A percentile compares a stretch with the other conserved stretches of the same genome.
These are phyloP conservation scores for Nannoperca obscura DNA, from an alignment of 2,797 vertebrate genomes.

Conservation along the genomic window DNA sequence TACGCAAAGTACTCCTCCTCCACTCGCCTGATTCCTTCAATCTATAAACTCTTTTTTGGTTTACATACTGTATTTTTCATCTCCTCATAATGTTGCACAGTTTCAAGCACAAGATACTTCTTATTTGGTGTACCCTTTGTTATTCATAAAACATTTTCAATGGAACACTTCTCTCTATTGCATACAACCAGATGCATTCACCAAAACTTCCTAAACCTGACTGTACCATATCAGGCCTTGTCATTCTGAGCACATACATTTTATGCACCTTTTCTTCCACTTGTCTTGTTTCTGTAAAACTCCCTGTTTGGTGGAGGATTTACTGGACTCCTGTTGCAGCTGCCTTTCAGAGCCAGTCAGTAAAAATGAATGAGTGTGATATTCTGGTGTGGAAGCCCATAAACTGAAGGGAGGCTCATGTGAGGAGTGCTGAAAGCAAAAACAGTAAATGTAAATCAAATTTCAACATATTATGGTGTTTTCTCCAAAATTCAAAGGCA, in stretches of 20 bases:
- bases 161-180: background rate
- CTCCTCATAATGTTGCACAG: background rate
- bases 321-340: conserved; percentile 42
- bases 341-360: conserved; percentile 46
- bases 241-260: conserved; percentile 42
- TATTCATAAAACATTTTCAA: conserved; percentile 4
- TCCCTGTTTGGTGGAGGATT: conserved; percentile 56
- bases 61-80: conserved; percentile 9
- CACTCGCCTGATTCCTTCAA: conserved; percentile 29
- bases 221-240: conserved; percentile 9
- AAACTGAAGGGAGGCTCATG: conserved; percentile 22
- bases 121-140: background rate
- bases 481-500: conserved; percentile 25
- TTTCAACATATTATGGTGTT: background rate
- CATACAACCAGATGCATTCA: background rate
- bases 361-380: conserved; percentile 52
- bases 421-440: conserved; percentile 22
- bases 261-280: conserved; percentile 19
- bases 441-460: conserved; percentile 27
- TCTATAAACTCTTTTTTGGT: conserved; percentile 26
- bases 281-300: conserved; percentile 53
- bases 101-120: conserved; percentile 2
- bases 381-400: conserved; percentile 23
- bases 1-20: conserved; percentile 41
- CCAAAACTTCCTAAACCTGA: background rate